Percentiles rank a stretch among this genome's conserved stretches.
phyloP scores from a whole-genome alignment of 2,797 vertebrate genomes.

The Neostethus bicornis region DNA sequence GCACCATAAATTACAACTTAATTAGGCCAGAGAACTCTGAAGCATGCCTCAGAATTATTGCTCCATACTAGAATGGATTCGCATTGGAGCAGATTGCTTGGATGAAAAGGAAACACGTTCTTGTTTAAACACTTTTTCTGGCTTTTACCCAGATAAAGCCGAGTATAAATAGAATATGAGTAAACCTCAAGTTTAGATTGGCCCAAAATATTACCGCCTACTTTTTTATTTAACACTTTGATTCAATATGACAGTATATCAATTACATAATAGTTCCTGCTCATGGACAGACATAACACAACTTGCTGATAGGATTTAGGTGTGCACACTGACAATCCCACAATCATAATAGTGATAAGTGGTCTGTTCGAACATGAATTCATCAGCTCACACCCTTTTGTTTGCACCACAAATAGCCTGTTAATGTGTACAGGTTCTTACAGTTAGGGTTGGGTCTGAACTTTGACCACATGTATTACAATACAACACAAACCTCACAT shows the following conservation, averaged over 20 bases:
- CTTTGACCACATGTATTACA: constrained; percentile 48
- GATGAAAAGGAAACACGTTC: too few relatives aligned
- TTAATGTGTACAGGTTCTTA: constrained; percentile 47
- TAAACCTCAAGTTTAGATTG: too few relatives aligned
- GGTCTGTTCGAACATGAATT: constrained; percentile 15
- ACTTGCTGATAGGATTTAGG: neutral
- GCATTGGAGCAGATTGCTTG: too few relatives aligned
- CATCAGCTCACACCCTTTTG: constrained; percentile 7
- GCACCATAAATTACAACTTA: too few relatives aligned
- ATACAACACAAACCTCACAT: constrained; percentile 25
- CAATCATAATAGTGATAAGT: neutral
- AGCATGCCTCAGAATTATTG: too few relatives aligned
- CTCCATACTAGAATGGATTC: too few relatives aligned
- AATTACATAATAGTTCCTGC: neutral
- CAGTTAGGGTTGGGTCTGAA: constrained; percentile 36
- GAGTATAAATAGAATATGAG: too few relatives aligned
- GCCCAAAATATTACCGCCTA: neutral
- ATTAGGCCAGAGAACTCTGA: too few relatives aligned
- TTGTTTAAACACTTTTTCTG: too few relatives aligned
- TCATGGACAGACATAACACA: accelerated
- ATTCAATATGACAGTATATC: neutral
- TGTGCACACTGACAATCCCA: neutral
- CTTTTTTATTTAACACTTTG: neutral
- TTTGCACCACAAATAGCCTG: constrained; percentile 35
- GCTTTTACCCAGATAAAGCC: too few relatives aligned